Conservation (phyloP, 2,888 invertebrate species). For the Athalia rosae region DNA sequence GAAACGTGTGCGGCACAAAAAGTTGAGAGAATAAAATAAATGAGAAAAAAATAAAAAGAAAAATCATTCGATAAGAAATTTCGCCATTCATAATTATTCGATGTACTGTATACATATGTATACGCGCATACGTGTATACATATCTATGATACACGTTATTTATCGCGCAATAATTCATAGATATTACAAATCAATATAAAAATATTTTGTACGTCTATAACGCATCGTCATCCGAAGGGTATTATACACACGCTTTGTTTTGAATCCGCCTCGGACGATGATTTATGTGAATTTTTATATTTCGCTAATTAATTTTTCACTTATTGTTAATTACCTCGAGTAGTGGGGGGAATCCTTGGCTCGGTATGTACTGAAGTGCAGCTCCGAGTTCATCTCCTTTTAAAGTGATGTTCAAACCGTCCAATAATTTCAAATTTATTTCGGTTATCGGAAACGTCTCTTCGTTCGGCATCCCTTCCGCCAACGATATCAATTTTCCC, state of each 20-base stretch:
- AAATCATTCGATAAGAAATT: too few species aligned
- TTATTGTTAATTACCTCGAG: slow-evolving; percentile 60
- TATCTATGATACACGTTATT: too few species aligned
- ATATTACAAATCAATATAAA: too few species aligned
- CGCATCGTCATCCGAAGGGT: too few species aligned
- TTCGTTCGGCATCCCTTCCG: slow-evolving; percentile 86
- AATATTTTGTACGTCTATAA: too few species aligned
- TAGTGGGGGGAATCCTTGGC: slow-evolving; percentile 78
- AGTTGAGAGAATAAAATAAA: not conserved
- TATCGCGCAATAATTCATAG: too few species aligned
- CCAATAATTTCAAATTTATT: slow-evolving; percentile 77
- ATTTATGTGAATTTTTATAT: not conserved
- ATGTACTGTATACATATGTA: too few species aligned
- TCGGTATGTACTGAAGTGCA: slow-evolving; percentile 85
- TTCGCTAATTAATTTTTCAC: not conserved
- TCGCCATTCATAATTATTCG: too few species aligned
- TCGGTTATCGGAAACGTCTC: slow-evolving; percentile 82
- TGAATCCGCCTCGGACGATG: not conserved
- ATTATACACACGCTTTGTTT: too few species aligned
- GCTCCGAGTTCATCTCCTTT: slow-evolving; percentile 78
- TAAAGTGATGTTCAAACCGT: slow-evolving; percentile 76
- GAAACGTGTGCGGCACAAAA: too few species aligned
- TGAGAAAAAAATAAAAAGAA: not conserved
- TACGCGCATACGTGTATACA: too few species aligned
- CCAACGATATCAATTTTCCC: slow-evolving; percentile 78